Evolutionary conservation across 2,113 vertebrate species (phyloP).

Genomic region (Coracopsis vasa): DNA sequence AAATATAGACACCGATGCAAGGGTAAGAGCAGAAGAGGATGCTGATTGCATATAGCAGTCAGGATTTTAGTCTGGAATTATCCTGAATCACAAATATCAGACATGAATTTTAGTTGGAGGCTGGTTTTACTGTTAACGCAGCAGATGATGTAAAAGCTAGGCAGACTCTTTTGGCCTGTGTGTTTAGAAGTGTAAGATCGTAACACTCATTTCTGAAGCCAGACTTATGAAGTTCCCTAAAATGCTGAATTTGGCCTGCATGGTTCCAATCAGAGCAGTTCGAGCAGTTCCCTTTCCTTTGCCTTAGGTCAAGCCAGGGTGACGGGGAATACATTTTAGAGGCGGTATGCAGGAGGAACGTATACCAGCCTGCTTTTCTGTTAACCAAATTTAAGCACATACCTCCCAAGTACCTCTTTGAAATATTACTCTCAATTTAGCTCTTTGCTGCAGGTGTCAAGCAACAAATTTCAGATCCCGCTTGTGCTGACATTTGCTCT

Average conservation of each 20-base stretch:
- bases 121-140: not conserved
- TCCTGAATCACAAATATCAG: not conserved
- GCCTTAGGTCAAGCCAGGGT: not conserved
- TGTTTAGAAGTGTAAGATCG: not conserved
- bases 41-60: not conserved
- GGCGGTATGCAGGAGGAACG: not conserved
- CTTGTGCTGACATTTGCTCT: slow-evolving; percentile 70
- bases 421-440: slow-evolving; percentile 73
- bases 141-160: not conserved
- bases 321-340: not conserved
- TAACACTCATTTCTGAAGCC: not conserved
- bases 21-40: not conserved
- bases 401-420: slow-evolving; percentile 65
- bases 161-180: not conserved
- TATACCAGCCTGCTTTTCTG: not conserved
- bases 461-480: slow-evolving; percentile 67
- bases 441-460: slow-evolving; percentile 67
- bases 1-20: not conserved
- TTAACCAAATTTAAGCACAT: slow-evolving; percentile 48
- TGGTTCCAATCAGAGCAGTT: not conserved
- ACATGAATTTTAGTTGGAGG: not conserved
- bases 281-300: not conserved
- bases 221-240: not conserved
- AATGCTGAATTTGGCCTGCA: not conserved
- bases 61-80: not conserved